phyloP scores from a whole-genome alignment of 2,888 invertebrate genomes.

The Tachina fera region DNA sequence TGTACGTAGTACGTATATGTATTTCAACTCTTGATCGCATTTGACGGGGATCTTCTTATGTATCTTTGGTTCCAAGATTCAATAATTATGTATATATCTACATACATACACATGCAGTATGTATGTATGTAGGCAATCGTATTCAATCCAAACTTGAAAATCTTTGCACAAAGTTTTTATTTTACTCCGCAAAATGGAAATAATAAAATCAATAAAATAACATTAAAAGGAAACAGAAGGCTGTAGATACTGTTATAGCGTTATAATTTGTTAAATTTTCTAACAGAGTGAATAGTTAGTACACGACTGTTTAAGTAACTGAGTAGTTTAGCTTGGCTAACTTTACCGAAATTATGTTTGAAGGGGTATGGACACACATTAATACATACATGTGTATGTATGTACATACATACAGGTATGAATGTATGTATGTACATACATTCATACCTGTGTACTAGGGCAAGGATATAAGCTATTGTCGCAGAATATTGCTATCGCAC shows the following conservation, averaged over 20 bases:
- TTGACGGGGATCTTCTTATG: no score
- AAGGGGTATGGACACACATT: neutral
- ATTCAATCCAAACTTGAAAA: no score
- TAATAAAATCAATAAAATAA: constrained; percentile 56
- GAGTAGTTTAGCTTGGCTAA: constrained; percentile 10
- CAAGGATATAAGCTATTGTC: constrained; percentile 12
- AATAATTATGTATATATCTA: neutral
- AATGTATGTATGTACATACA: neutral
- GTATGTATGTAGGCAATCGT: no score
- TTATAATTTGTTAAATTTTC: constrained; percentile 23
- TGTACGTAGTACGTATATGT: no score
- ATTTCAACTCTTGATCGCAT: constrained; percentile 1
- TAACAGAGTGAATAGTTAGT: neutral
- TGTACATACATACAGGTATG: neutral
- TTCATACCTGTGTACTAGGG: neutral
- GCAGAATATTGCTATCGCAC: neutral
- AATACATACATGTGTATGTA: neutral
- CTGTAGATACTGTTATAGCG: constrained; percentile 22
- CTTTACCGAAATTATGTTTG: neutral
- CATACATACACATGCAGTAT: no score
- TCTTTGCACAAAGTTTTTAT: neutral
- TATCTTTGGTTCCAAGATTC: neutral
- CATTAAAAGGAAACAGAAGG: constrained; percentile 17
- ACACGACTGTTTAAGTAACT: constrained; percentile 17
- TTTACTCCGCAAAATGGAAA: neutral